Percentiles rank a stretch among this genome's conserved stretches.
Conservation (phyloP, 2,113 vertebrate species). For the Pelodiscus sinensis region DNA sequence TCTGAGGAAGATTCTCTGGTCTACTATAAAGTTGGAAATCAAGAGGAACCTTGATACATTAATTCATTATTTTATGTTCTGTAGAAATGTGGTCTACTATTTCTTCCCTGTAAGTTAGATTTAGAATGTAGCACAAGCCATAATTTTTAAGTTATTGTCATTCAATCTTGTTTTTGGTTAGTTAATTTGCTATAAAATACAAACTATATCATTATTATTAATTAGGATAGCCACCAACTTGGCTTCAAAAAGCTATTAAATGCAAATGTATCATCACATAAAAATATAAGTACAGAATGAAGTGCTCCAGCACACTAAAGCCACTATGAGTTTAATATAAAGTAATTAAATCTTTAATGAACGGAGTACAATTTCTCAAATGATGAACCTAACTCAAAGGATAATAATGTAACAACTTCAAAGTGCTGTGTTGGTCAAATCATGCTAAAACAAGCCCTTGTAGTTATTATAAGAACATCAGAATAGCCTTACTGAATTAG, state of each 20-base stretch:
- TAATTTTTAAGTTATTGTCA: conserved; percentile 67
- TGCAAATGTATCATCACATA: conserved; percentile 41
- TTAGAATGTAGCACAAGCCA: conserved; percentile 53
- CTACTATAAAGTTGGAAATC: conserved; percentile 39
- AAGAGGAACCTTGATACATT: conserved; percentile 44
- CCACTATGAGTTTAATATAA: conserved; percentile 34
- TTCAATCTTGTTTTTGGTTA: conserved; percentile 58
- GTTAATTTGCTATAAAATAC: conserved; percentile 73
- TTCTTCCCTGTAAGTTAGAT: conserved; percentile 65
- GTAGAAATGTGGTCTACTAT: conserved; percentile 21
- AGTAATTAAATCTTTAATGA: conserved; percentile 48
- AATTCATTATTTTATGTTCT: conserved; percentile 53
- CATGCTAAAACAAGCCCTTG: background rate
- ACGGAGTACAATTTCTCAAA: conserved; percentile 28
- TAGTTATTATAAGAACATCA: background rate
- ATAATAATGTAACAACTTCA: background rate
- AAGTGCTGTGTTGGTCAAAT: background rate
- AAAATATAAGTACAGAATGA: conserved; percentile 53
- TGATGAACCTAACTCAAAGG: background rate
- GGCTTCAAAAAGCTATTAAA: conserved; percentile 65
- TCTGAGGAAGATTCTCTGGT: conserved; percentile 21
- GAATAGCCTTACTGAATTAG: background rate
- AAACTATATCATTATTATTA: conserved; percentile 68
- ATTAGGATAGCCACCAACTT: conserved; percentile 43
- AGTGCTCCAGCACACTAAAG: conserved; percentile 28